Conservation (phyloP, 2,113 vertebrate genomes). For the Sinocyclocheilus grahami region DNA sequence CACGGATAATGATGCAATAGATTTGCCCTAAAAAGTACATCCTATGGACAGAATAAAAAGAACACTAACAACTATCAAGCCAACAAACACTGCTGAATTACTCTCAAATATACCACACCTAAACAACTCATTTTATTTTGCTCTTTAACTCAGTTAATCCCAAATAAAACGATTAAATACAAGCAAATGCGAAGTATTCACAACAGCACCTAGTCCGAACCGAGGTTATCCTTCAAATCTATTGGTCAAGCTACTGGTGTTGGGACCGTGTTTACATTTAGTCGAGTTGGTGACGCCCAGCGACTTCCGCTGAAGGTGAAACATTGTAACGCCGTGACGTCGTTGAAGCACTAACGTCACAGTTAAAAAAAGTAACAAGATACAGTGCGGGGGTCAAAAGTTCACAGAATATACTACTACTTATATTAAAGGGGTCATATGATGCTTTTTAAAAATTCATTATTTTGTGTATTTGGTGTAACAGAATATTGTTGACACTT, state of each 20-base stretch:
- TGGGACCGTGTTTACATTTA: slow-evolving; percentile 7
- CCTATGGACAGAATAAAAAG: neutral
- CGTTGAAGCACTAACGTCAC: slow-evolving; percentile 78
- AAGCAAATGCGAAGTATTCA: too few relatives aligned
- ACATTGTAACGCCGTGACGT: neutral
- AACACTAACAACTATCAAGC: neutral
- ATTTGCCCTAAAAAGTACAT: neutral
- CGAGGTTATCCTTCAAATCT: too few relatives aligned
- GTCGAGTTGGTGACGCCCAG: neutral
- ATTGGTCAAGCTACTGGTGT: neutral
- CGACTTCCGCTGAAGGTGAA: neutral
- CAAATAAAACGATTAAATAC: neutral
- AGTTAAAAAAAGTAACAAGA: neutral
- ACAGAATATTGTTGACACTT: too few relatives aligned
- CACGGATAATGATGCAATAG: slow-evolving; percentile 42
- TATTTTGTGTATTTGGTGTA: too few relatives aligned
- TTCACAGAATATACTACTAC: neutral
- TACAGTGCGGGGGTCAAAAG: neutral
- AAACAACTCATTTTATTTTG: neutral
- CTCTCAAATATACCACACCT: neutral
- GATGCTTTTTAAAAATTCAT: too few relatives aligned
- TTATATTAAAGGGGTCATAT: too few relatives aligned
- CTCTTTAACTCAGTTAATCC: neutral
- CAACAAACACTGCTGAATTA: neutral
- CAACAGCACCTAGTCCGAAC: neutral